Evolutionary conservation across 2,113 vertebrate species (phyloP).

Genomic region (Ibidorhyncha struthersii): DNA sequence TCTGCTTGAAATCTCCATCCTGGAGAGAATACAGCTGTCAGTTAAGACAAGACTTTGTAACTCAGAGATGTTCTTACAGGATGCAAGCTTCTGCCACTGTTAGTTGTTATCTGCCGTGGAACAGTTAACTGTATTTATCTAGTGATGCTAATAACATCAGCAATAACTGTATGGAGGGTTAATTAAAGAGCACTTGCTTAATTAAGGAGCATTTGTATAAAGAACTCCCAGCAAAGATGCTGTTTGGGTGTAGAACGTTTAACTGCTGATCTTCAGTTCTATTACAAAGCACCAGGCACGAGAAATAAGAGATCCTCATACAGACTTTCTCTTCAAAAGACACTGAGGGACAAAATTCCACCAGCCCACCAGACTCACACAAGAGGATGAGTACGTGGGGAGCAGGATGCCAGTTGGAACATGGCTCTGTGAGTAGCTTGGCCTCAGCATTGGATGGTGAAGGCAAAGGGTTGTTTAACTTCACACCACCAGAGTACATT

Average conservation of each 20-base stretch:
- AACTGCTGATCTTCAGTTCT: background rate
- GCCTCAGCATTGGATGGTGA: background rate
- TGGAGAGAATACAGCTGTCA: background rate
- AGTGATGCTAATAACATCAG: background rate
- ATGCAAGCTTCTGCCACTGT: background rate
- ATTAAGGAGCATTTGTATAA: background rate
- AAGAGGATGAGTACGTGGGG: accelerated
- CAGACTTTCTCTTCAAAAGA: background rate
- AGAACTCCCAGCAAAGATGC: background rate
- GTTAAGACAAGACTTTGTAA: background rate
- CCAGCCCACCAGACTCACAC: background rate
- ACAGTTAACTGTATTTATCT: background rate
- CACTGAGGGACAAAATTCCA: background rate
- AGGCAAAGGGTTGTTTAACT: background rate
- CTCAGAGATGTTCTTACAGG: background rate
- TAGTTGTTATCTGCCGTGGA: background rate
- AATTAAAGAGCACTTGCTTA: background rate
- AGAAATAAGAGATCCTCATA: accelerated
- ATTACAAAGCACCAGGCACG: background rate
- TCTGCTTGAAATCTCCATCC: background rate
- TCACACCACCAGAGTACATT: background rate
- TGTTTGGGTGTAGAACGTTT: background rate
- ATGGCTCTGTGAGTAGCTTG: background rate
- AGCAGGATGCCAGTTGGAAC: background rate
- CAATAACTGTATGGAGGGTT: background rate